Evolutionary conservation across 2,113 vertebrate genomes (phyloP), one percentile per base, ranked within the genome.

Genomic region (Pelvicachromis taeniatus): DNA sequence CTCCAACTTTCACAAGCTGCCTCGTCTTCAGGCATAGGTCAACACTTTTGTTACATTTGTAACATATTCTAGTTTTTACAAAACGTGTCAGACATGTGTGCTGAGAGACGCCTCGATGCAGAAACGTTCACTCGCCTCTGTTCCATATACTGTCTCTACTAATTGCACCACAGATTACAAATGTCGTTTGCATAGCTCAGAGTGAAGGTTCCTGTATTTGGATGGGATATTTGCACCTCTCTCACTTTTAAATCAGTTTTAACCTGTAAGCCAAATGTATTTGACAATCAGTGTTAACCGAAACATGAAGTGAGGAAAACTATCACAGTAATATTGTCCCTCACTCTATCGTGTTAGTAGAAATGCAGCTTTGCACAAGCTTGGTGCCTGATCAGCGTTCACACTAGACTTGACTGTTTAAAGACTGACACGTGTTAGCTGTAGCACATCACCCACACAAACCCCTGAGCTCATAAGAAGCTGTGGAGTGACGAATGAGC

Each of bases 1-100:
- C 91, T 31, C 53, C 35, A 48, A 65, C 95, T 80, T 77, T 75
- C 19, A 84, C 80, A 80, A 80, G 33, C 3, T 2, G 17, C 73
- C 5, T 6, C 86, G 54, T 61, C 42, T 23, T 59, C 26, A 53
- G 5, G 7, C 54, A 54, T 2, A 19, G 26, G 42, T 29, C n/a
- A n/a, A n/a, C n/a, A n/a, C n/a, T n/a, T n/a, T n/a, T n/a, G n/a
- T 75, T 1, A 75, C 2, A 3, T 50, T 50, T 50, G 5, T 29
- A 31, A 6, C 68, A 75, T 17, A 12, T 12, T 42, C 42, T 33
- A 6, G 6, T 55, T 23, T 7, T 16, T 1, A 9, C 4, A 5
- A 7, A 50, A 50, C 31, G 9, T 2, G 0, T 73, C 68, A 29
- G 2, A 29, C 31, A 50, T 75, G 16, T 19, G 42, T 9, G 26